phyloP scores from a whole-genome alignment of 2,797 vertebrate species.

The Okamejei kenojei region DNA sequence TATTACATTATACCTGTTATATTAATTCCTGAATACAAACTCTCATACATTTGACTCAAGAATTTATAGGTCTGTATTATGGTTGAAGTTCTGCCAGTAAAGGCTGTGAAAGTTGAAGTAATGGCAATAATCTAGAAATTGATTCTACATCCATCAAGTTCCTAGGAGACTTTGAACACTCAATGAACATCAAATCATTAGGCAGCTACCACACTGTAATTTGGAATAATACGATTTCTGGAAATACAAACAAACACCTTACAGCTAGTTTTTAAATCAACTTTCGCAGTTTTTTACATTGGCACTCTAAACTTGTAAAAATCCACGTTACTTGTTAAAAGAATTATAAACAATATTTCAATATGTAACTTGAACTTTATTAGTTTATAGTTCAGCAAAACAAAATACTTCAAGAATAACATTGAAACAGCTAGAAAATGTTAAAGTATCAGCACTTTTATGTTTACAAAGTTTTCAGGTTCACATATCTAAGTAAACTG shows the following conservation, averaged over 20 bases:
- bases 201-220: neutral
- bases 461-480: slow-evolving; percentile 11
- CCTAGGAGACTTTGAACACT: neutral
- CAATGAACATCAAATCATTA: neutral
- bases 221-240: neutral
- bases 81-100: neutral
- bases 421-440: neutral
- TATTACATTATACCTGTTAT: neutral
- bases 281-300: neutral
- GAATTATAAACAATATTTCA: neutral
- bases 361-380: slow-evolving; percentile 11
- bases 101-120: neutral
- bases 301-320: neutral
- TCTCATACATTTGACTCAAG: neutral
- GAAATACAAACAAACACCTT: neutral
- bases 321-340: neutral
- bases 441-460: neutral
- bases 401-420: neutral
- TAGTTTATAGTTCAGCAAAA: slow-evolving; percentile 27
- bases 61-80: too few species aligned
- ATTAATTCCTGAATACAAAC: neutral
- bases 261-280: neutral
- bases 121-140: neutral
- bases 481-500: slow-evolving; percentile 7
- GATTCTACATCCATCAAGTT: neutral